Base-by-base conservation (phyloP, 2,888 invertebrate species). In the Chromoteleia sp. region DNA sequence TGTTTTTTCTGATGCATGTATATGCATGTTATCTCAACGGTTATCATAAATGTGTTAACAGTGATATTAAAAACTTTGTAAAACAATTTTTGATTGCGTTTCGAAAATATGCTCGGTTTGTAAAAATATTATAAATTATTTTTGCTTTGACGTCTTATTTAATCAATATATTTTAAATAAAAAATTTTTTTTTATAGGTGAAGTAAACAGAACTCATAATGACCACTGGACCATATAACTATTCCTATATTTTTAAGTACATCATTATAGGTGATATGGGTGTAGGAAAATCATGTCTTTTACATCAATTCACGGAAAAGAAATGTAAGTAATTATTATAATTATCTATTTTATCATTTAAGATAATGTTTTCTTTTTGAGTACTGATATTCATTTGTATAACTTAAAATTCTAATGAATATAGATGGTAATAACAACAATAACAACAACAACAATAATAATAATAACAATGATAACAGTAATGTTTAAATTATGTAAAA, bases 241-340 rank as follows among this genome's bases (percentile, higher is more conserved):
- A 99, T 93, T 98, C 99, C 45, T 99, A 99, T 92, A 99, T 99
- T 92, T 99, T 99, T 93, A 99, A 99, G 92, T 99, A 99, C 92
- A 99, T 99, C 89, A 99, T 99, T 86, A 99, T 99, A 92, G 99
- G 98, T 88, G 99, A 99, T 92, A 99, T 99, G 99, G 99, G 99
- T 84, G 99, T 99, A 77, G 99, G 99, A 81, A 99, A 99, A 93
- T 99, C 99, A 81, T 99, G 99, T 92, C 94, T 99, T 58, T 94
- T 99, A 78, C 99, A 99, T 93, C 99, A 99, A 91, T 99, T 99
- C 92, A 99, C 99, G 86, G 99, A 99, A 92, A 99, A 99, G 92
- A 99, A 99, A 94, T 99, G 99, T 99, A 94, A 96, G 97, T 95
- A 14, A 7, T 45, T 29, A 43, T n/a, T 10, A 52, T 8, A 25